These are phyloP conservation scores for Linepithema humile DNA, from an alignment of 1,140 invertebrate species.

Conservation along the genomic window DNA sequence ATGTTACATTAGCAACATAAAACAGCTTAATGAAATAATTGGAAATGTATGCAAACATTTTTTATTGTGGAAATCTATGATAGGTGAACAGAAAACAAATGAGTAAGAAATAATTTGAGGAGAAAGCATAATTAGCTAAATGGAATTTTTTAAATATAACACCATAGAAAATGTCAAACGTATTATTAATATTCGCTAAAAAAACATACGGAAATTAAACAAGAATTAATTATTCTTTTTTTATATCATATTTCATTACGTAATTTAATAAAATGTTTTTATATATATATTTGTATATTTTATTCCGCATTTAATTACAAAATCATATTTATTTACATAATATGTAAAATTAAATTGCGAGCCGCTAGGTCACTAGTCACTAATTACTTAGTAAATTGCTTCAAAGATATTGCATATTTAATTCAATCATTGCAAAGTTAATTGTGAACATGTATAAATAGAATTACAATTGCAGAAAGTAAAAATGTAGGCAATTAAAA, in stretches of 20 bases:
- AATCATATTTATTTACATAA: neutral
- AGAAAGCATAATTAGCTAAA: neutral
- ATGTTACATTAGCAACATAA: neutral
- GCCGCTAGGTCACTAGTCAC: neutral
- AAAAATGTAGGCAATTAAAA: neutral
- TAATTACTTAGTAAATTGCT: neutral
- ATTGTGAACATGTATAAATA: neutral
- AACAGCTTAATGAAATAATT: neutral
- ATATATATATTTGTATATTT: neutral
- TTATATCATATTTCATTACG: slow-evolving; percentile 3
- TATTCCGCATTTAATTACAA: neutral
- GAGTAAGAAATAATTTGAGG: neutral
- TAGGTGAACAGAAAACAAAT: neutral
- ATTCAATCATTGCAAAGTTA: neutral
- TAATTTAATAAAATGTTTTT: neutral
- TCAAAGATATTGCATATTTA: neutral
- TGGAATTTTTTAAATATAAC: neutral
- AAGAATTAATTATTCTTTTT: neutral
- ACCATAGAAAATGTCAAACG: no score
- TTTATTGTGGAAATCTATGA: neutral
- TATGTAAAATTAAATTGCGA: neutral
- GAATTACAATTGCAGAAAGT: neutral
- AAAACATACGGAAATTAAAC: neutral
- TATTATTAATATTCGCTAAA: neutral
- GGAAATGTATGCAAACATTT: neutral